phyloP scores from a whole-genome alignment of 2,797 vertebrate genomes.

The Pseudotriccus pelzelni region DNA sequence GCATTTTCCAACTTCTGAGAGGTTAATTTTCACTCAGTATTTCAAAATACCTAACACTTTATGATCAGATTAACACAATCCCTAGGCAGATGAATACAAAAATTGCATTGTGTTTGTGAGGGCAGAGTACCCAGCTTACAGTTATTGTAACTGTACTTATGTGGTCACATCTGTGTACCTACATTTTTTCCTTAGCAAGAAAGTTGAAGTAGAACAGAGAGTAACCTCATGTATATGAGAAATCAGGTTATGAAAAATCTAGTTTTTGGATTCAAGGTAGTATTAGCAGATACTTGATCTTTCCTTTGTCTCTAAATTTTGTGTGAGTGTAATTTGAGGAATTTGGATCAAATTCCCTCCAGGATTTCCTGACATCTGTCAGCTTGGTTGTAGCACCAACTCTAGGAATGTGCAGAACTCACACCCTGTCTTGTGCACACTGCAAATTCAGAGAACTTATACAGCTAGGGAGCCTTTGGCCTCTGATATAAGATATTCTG shows the following conservation, averaged over 20 bases:
- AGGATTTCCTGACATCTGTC: slow-evolving; percentile 25
- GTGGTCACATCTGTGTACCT: not conserved
- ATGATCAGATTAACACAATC: not conserved
- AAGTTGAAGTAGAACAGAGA: not conserved
- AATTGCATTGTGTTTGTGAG: not conserved
- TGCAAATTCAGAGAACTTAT: not conserved
- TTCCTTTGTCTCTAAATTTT: not conserved
- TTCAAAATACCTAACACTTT: not conserved
- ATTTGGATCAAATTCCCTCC: slow-evolving; percentile 18
- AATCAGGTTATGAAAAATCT: not conserved
- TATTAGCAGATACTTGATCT: not conserved
- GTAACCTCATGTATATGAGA: not conserved
- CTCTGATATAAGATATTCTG: not conserved
- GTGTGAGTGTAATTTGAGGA: not conserved
- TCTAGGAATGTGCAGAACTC: not conserved
- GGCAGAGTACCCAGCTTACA: not conserved
- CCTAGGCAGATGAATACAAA: not conserved
- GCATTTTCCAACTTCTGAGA: not conserved
- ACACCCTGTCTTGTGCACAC: not conserved
- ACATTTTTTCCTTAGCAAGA: not conserved
- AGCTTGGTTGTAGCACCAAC: not conserved
- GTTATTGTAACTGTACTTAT: not conserved
- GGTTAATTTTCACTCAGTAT: not conserved
- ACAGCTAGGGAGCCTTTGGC: not conserved
- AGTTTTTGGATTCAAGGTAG: not conserved